These are phyloP conservation scores for Spicauda simplicius DNA, from an alignment of 2,888 invertebrate genomes.

Conservation along the genomic window DNA sequence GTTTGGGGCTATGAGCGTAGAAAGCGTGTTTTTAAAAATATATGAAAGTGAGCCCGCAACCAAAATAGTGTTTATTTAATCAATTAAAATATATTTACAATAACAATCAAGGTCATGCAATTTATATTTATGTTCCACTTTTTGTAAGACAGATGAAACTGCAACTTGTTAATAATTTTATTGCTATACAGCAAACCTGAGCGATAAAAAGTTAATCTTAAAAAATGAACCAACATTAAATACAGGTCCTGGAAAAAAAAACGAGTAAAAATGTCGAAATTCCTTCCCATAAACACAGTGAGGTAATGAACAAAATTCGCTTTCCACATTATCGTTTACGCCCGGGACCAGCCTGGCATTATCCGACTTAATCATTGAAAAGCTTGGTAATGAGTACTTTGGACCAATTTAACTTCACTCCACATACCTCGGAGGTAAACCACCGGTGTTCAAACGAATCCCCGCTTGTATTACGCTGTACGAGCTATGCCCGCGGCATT, in stretches of 20 bases:
- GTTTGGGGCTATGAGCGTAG: too few species aligned
- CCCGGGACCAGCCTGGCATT: conserved; percentile 44
- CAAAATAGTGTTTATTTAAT: too few species aligned
- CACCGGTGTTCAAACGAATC: conserved; percentile 19
- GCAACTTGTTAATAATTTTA: too few species aligned
- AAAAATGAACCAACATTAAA: too few species aligned
- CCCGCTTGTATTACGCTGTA: conserved; percentile 10
- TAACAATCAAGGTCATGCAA: too few species aligned
- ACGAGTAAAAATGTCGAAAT: neutral
- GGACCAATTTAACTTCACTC: conserved; percentile 23
- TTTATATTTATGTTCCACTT: too few species aligned
- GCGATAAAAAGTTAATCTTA: too few species aligned
- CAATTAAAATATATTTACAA: too few species aligned
- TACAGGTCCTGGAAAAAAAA: neutral
- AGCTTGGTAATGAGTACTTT: conserved; percentile 20
- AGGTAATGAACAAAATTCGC: conserved; percentile 6
- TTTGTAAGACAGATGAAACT: too few species aligned
- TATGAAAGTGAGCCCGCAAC: too few species aligned
- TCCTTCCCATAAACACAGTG: neutral
- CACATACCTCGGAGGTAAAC: conserved; percentile 24
- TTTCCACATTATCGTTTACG: conserved; percentile 42
- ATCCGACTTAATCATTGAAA: conserved; percentile 26
- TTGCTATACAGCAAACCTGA: too few species aligned
- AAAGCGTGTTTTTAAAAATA: too few species aligned
- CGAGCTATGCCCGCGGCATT: conserved; percentile 1